Evolutionary conservation across 2,888 invertebrate genomes (phyloP).

Genomic region (Oligia strigilis): DNA sequence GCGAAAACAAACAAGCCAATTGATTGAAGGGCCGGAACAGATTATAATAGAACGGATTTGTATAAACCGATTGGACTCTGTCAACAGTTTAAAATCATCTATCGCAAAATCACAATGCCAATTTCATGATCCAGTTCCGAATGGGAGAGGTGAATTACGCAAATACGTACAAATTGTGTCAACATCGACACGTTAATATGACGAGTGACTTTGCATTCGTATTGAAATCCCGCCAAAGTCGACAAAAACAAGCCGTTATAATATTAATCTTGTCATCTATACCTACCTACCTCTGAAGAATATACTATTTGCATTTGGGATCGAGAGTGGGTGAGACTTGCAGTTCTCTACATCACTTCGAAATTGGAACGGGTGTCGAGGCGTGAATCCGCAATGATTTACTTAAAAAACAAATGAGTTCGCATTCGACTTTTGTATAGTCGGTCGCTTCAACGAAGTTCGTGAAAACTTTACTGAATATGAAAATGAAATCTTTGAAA

Average conservation of each 20-base stretch:
- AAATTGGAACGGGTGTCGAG: neutral
- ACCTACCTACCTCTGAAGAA: conserved; percentile 22
- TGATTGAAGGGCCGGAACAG: neutral
- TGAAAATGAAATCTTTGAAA: neutral
- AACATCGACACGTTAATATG: conserved; percentile 24
- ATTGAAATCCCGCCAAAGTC: conserved; percentile 48
- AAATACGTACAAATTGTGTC: conserved; percentile 33
- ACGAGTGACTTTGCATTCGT: conserved; percentile 23
- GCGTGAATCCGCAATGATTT: neutral
- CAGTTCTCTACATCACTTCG: neutral
- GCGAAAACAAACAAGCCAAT: neutral
- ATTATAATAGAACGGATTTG: neutral
- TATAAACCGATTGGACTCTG: conserved; percentile 1
- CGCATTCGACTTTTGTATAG: neutral
- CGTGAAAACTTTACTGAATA: neutral
- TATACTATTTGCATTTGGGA: conserved; percentile 8
- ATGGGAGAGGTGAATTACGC: conserved; percentile 31
- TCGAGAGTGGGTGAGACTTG: neutral
- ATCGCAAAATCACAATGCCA: conserved; percentile 16
- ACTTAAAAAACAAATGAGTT: neutral
- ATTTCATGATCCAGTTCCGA: conserved; percentile 13
- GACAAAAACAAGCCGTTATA: conserved; percentile 28
- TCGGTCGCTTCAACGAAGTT: conserved; percentile 2
- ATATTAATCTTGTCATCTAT: conserved; percentile 28
- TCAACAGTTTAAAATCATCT: conserved; percentile 20